A percentile compares a stretch with the other conserved stretches of the same genome.
Evolutionary conservation across 2,888 invertebrate species (phyloP).

Genomic region (Malacosoma neustria): DNA sequence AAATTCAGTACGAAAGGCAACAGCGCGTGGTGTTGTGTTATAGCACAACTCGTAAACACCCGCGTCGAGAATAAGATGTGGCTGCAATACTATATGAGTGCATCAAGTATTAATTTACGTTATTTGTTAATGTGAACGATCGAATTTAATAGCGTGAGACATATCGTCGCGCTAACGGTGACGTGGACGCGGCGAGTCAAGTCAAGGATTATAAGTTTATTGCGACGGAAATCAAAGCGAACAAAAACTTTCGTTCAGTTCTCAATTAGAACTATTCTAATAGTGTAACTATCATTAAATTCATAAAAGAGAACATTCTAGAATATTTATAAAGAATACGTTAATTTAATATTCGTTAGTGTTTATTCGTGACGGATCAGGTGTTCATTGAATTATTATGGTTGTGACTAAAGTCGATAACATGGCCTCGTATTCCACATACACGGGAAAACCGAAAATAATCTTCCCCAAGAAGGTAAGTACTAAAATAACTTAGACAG

Average conservation of each 20-base stretch:
- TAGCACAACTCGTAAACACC: slow-evolving; percentile 26
- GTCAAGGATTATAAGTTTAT: slow-evolving; percentile 60
- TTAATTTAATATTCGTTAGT: slow-evolving; percentile 36
- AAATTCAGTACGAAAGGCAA: slow-evolving; percentile 63
- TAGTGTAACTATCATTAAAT: slow-evolving; percentile 39
- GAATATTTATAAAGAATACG: slow-evolving; percentile 59
- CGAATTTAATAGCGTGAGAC: slow-evolving; percentile 27
- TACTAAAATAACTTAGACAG: too few relatives aligned
- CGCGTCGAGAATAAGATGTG: slow-evolving; percentile 62
- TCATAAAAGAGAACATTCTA: slow-evolving; percentile 37
- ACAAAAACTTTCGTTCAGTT: slow-evolving; percentile 53
- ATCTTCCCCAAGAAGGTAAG: slow-evolving; percentile 72
- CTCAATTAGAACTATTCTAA: slow-evolving; percentile 33
- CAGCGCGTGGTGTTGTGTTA: slow-evolving; percentile 38
- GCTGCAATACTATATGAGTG: slow-evolving; percentile 53
- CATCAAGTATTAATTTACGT: slow-evolving; percentile 34
- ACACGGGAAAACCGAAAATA: slow-evolving; percentile 69
- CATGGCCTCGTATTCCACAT: slow-evolving; percentile 68
- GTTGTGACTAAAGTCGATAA: slow-evolving; percentile 68
- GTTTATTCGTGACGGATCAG: slow-evolving; percentile 45
- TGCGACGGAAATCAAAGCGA: slow-evolving; percentile 53
- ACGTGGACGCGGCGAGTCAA: slow-evolving; percentile 60
- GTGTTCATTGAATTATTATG: slow-evolving; percentile 67
- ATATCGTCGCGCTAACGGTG: slow-evolving; percentile 40
- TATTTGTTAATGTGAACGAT: slow-evolving; percentile 34